Conservation (phyloP, 53 echinoderm and acorn worm genomes). For the Arbacia lixula region DNA sequence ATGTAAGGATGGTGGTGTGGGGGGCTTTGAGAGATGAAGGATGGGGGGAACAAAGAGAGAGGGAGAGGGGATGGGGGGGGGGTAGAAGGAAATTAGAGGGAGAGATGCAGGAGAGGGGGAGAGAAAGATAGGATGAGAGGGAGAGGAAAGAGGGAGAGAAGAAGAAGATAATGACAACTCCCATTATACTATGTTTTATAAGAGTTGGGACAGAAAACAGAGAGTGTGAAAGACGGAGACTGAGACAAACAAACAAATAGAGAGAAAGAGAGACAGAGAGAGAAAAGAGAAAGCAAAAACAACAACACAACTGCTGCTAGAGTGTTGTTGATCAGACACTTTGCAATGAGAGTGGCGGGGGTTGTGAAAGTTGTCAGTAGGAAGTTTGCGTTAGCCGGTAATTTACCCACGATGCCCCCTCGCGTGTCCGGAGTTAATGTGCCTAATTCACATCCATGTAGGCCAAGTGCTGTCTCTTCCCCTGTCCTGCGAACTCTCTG, state of each 20-base stretch:
- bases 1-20: too few relatives aligned
- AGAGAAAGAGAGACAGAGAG: neutral
- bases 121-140: too few relatives aligned
- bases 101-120: too few relatives aligned
- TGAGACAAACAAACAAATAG: neutral
- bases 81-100: too few relatives aligned
- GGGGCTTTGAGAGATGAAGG: too few relatives aligned
- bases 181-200: too few relatives aligned
- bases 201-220: too few relatives aligned
- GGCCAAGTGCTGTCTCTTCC: conserved; percentile 34
- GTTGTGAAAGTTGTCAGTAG: conserved; percentile 29
- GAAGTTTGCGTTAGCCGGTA: conserved; percentile 58
- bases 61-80: too few relatives aligned
- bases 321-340: conserved; percentile 20
- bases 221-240: neutral
- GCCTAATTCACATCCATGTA: conserved; percentile 54
- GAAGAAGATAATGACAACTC: too few relatives aligned
- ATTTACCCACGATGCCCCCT: conserved; percentile 50
- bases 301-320: neutral
- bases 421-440: conserved; percentile 21
- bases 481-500: neutral
- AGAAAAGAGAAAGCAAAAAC: neutral
- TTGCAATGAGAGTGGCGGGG: conserved; percentile 2
- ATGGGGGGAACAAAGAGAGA: too few relatives aligned
- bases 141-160: too few relatives aligned